These are phyloP conservation scores for Nettapus auritus DNA, from an alignment of 2,113 vertebrate genomes.

Conservation along the genomic window DNA sequence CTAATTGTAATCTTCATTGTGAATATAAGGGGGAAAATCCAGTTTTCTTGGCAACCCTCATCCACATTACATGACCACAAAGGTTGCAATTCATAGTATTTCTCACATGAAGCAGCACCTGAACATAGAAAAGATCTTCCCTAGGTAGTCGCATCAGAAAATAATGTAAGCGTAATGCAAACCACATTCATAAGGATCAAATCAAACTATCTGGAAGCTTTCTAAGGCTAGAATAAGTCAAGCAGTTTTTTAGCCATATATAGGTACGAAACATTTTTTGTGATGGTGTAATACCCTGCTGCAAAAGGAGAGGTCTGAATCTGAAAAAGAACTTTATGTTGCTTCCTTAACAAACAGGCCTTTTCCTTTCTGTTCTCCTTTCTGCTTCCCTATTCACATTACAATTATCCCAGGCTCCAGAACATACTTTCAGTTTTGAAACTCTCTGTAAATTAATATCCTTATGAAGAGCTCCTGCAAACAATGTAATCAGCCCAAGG, in stretches of 20 bases:
- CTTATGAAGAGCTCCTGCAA: background rate
- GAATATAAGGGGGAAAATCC: background rate
- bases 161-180: background rate
- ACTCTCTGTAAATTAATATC: slow-evolving; percentile 5
- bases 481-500: rapidly evolving
- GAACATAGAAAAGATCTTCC: background rate
- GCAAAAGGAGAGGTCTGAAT: slow-evolving; percentile 23
- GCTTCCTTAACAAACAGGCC: slow-evolving; percentile 42
- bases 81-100: background rate
- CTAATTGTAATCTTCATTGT: background rate
- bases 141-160: background rate
- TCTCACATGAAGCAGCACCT: background rate
- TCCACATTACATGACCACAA: background rate
- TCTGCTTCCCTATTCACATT: slow-evolving; percentile 53
- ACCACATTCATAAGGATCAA: background rate
- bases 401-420: slow-evolving; percentile 49
- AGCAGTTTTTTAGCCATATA: background rate
- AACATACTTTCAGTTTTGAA: slow-evolving; percentile 38
- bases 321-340: slow-evolving; percentile 20
- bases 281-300: background rate
- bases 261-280: background rate
- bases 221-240: background rate
- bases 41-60: background rate
- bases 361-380: slow-evolving; percentile 72
- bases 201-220: background rate